Percentiles rank a stretch among this genome's conserved stretches.
These are phyloP conservation scores for Cyprinodon tularosa DNA, from an alignment of 2,113 vertebrate species.

Conservation along the genomic window DNA sequence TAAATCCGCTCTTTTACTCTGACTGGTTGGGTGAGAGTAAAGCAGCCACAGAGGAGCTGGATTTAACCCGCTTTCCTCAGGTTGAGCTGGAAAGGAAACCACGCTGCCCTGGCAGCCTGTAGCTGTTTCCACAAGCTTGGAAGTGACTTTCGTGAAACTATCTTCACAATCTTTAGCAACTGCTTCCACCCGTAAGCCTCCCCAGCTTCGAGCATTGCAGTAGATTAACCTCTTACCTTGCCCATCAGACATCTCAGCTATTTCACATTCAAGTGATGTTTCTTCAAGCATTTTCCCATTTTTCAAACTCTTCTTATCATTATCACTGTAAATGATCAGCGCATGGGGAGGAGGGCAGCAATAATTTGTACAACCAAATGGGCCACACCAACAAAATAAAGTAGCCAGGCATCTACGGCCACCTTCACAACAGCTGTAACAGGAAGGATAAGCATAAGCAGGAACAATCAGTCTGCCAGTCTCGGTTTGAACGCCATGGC, in stretches of 20 bases:
- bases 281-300: neutral
- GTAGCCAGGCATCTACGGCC: too few relatives aligned
- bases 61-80: neutral
- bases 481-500: neutral
- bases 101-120: conserved; percentile 16
- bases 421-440: too few relatives aligned
- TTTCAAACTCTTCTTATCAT: neutral
- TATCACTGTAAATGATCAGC: neutral
- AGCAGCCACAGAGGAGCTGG: conserved; percentile 9
- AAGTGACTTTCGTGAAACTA: too few relatives aligned
- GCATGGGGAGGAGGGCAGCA: neutral
- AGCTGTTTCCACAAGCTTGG: conserved; percentile 8
- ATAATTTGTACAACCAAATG: too few relatives aligned
- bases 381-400: too few relatives aligned
- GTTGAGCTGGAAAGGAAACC: conserved; percentile 17
- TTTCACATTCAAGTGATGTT: neutral
- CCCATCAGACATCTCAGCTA: neutral
- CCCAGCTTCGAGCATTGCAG: neutral
- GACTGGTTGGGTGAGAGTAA: conserved; percentile 8
- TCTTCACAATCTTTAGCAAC: too few relatives aligned
- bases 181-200: neutral
- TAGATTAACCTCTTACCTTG: neutral
- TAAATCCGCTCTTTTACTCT: neutral
- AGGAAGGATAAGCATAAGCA: neutral
- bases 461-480: neutral